Evolutionary conservation across 2,888 invertebrate genomes (phyloP), one percentile per base, ranked within the genome.

Genomic region (Tenthredo amoena): DNA sequence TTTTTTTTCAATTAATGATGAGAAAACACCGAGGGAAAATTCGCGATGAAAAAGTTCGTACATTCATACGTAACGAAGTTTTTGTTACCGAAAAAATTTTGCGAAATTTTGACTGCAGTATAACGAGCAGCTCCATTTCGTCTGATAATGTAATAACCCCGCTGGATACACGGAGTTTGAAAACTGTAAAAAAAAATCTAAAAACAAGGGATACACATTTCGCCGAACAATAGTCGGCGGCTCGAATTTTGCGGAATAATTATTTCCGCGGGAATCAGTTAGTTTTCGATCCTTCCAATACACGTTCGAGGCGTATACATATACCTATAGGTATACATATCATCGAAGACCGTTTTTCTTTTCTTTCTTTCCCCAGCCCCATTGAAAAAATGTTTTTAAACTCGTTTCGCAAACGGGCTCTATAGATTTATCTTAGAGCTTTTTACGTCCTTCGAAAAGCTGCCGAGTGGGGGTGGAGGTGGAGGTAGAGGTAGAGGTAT

Each of bases 41-140:
- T 1, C n/a, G 55, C 18, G n/a, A 7, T 7, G 6, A 55, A 55
- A n/a, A 50, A n/a, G 7, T 55, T n/a, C 55, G 55, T n/a, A 55
- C 55, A 55, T 55, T 55, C 55, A 55, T n/a, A 55, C 55, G 55
- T 55, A 55, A 55, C n/a, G n/a, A 55, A 55, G 55, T 55, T 55
- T n/a, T 55, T n/a, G n/a, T n/a, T 55, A n/a, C 6, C 6, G 7
- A 5, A 18, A 50, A n/a, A 55, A n/a, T 55, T 0, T 55, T 6
- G 55, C 55, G 55, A 15, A 47, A 47, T 47, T 3, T 15, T 12
- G 6, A 5, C 55, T 55, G n/a, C 3, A 12, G 15, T 47, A 47
- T 47, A 55, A 55, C 55, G 7, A 7, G 18, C n/a, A 7, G 55
- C n/a, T 68, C 15, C 21, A 68, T 68, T 34, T 68, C 68, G 68